Evolutionary conservation across 2,797 vertebrate species (phyloP), one percentile per base, ranked within the genome.

Genomic region (Enteromius anoplus): DNA sequence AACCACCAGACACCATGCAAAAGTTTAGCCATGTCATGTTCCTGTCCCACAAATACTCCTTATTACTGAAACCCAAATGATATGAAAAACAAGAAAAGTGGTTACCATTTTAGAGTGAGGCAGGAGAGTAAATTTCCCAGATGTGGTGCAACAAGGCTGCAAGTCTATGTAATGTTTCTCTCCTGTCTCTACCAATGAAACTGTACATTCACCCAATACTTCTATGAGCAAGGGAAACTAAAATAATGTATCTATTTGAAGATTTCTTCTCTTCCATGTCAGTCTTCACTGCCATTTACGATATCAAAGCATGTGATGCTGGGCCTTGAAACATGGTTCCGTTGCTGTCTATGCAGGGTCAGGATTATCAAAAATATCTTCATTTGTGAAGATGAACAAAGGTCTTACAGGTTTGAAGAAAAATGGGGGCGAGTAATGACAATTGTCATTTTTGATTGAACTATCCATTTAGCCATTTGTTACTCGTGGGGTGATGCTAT

Each of bases 1-100:
- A 71, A 45, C 19, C 62, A 53, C 72, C 14, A 68, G 45, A 64
- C 51, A 73, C 29, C 32, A 53, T 64, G 53, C 17, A 55, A 73
- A 76, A 51, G 15, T 60, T 69, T 62, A 21, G 23, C 40, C 11
- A 26, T 21, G 34, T 40, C 40, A 23, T 76, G 8, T 70, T 70
- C 64, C n/a, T 75, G 51, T 64, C 65, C 32, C 49, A 47, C n/a
- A 58, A 62, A 66, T 26, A 5, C 11, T 32, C 7, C 37, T 75
- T 37, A 21, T 68, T 47, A 40, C 45, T 45, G 49, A 51, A 69
- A 85, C 19, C 11, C 4, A 70, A 76, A 81, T 23, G 0, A 49
- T 14, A 62, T 23, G 23, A 55, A 60, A 72, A 62, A 21, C n/a
- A 7, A 60, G 65, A 42, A 64, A 65, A 60, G 23, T 14, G 45